These are phyloP conservation scores for Microcebus murinus DNA, from an alignment of 2,113 vertebrate species.

Conservation along the genomic window DNA sequence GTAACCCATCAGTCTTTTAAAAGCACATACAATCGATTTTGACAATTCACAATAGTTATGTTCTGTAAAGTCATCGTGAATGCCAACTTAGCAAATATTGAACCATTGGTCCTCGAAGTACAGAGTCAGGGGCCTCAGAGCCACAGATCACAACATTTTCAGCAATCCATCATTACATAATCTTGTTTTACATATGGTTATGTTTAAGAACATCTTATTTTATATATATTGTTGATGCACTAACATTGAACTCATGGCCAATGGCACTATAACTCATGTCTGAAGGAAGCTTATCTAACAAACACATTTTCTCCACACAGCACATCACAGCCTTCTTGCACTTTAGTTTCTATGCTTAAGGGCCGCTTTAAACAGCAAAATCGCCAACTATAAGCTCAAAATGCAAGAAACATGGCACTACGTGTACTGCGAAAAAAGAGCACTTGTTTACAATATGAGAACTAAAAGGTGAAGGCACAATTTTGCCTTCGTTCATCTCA, in stretches of 20 bases:
- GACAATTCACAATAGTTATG: too few relatives aligned
- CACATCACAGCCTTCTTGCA: neutral
- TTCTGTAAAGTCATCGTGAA: neutral
- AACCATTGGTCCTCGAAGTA: neutral
- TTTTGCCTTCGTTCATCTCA: neutral
- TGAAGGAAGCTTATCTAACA: neutral
- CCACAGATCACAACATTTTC: neutral
- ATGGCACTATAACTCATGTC: neutral
- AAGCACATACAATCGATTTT: neutral
- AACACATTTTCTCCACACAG: neutral
- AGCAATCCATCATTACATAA: neutral
- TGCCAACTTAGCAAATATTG: neutral
- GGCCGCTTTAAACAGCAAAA: neutral
- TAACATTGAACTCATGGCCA: neutral
- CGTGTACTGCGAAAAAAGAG: neutral
- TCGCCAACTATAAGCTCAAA: neutral
- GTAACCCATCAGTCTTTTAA: neutral
- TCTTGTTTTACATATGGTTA: neutral
- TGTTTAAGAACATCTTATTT: slow-evolving; percentile 1
- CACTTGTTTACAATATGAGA: neutral
- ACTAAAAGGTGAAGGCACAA: neutral
- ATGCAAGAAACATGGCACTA: neutral
- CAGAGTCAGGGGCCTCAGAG: neutral
- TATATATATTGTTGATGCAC: neutral
- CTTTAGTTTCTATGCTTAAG: neutral